Evolutionary conservation across 2,888 invertebrate species (phyloP).

Genomic region (Strigamia transsilvanica): DNA sequence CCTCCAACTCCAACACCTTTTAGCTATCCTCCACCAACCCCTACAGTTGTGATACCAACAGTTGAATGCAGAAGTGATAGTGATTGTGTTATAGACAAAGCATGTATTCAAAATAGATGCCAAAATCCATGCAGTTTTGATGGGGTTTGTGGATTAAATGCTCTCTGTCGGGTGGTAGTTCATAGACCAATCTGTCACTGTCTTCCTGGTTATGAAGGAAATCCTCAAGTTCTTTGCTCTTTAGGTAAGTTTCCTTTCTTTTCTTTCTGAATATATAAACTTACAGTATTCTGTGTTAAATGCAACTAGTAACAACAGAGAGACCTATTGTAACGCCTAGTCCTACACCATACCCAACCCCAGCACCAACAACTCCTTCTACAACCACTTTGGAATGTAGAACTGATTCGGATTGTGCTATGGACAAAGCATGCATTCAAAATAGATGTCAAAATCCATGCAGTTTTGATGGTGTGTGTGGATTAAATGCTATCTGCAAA

Average conservation of each 20-base stretch:
- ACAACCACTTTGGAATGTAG: constrained; percentile 72
- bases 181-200: constrained; percentile 84
- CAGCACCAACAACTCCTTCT: not conserved
- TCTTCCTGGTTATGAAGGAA: constrained; percentile 78
- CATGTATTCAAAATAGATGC: constrained; percentile 83
- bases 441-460: constrained; percentile 88
- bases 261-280: no score
- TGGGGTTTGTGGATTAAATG: constrained; percentile 73
- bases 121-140: constrained; percentile 74
- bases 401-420: constrained; percentile 83
- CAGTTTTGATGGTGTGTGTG: constrained; percentile 72
- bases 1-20: constrained; percentile 63
- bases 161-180: constrained; percentile 81
- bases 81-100: constrained; percentile 85
- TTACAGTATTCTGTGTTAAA: no score
- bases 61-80: constrained; percentile 81
- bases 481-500: constrained; percentile 85
- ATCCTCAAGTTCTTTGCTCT: constrained; percentile 70
- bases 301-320: no score
- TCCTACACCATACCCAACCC: not conserved
- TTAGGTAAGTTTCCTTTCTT: constrained; percentile 56
- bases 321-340: not conserved
- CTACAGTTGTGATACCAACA: constrained; percentile 61
- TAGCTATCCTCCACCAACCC: constrained; percentile 24
- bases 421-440: constrained; percentile 83